Evolutionary conservation across 2,888 invertebrate genomes (phyloP).

Genomic region (Drosophila rubida): DNA sequence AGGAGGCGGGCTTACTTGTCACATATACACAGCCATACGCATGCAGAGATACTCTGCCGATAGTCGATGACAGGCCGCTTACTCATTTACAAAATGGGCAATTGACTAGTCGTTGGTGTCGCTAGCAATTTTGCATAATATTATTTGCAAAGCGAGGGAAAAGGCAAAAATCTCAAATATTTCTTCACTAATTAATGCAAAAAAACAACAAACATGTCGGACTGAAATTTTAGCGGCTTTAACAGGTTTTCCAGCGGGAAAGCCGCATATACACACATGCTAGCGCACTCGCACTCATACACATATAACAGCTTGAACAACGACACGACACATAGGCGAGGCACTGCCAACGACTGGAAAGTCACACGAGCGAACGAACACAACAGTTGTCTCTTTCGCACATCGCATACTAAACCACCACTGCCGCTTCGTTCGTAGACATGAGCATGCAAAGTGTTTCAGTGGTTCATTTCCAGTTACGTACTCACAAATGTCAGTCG

Average conservation of each 20-base stretch:
- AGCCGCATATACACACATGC: constrained; percentile 53
- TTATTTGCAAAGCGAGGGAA: constrained; percentile 61
- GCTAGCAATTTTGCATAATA: constrained; percentile 69
- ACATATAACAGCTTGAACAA: constrained; percentile 31
- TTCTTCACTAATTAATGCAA: constrained; percentile 76
- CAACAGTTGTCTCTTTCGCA: constrained; percentile 59
- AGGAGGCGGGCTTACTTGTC: constrained; percentile 11
- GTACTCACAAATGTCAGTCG: constrained; percentile 70
- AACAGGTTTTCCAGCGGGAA: constrained; percentile 76
- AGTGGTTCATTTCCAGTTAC: constrained; percentile 77
- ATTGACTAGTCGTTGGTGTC: constrained; percentile 30
- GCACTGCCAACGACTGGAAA: constrained; percentile 69
- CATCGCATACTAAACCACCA: constrained; percentile 45
- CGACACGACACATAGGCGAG: constrained; percentile 64
- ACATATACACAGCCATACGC: constrained; percentile 11
- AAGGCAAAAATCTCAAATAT: constrained; percentile 74
- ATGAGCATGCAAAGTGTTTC: constrained; percentile 68
- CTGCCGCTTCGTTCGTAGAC: constrained; percentile 49
- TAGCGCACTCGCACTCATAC: constrained; percentile 60
- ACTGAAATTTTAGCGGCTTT: constrained; percentile 76
- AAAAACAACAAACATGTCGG: constrained; percentile 71
- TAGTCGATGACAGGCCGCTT: constrained; percentile 36
- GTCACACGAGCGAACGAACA: constrained; percentile 29
- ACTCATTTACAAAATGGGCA: constrained; percentile 54
- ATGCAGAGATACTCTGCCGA: constrained; percentile 8